phyloP scores from a whole-genome alignment of 2,888 invertebrate species.

The Morpho helenor region DNA sequence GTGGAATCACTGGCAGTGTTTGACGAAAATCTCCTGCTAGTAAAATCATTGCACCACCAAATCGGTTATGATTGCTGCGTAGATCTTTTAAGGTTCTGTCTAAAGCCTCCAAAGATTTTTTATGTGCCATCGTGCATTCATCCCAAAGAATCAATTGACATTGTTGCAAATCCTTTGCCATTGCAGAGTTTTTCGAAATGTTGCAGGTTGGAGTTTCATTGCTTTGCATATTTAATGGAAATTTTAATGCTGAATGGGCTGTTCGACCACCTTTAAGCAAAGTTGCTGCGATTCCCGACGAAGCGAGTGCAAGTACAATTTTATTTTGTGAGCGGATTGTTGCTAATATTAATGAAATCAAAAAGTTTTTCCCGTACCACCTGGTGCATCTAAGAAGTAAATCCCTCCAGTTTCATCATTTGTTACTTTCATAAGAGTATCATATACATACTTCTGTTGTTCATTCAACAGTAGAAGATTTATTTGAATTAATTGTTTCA shows the following conservation, averaged over 20 bases:
- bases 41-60: constrained; percentile 16
- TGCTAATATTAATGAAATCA: constrained; percentile 25
- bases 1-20: not conserved
- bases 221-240: constrained; percentile 28
- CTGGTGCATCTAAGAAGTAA: constrained; percentile 25
- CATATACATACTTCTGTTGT: constrained; percentile 30
- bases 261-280: constrained; percentile 27
- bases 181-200: constrained; percentile 19
- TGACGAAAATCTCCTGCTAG: not conserved
- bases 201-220: constrained; percentile 25
- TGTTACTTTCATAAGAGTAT: constrained; percentile 28
- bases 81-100: constrained; percentile 22
- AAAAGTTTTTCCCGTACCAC: constrained; percentile 27
- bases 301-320: constrained; percentile 25
- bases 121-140: constrained; percentile 33
- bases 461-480: constrained; percentile 31
- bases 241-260: constrained; percentile 28
- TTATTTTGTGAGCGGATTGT: constrained; percentile 23
- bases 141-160: constrained; percentile 21
- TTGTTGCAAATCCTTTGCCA: constrained; percentile 25
- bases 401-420: constrained; percentile 29
- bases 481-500: constrained; percentile 30
- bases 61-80: constrained; percentile 23
- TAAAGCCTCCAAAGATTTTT: constrained; percentile 22
- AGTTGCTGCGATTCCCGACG: constrained; percentile 26